phyloP scores from a whole-genome alignment of 2,888 invertebrate species.

The Allolobophora icterica region DNA sequence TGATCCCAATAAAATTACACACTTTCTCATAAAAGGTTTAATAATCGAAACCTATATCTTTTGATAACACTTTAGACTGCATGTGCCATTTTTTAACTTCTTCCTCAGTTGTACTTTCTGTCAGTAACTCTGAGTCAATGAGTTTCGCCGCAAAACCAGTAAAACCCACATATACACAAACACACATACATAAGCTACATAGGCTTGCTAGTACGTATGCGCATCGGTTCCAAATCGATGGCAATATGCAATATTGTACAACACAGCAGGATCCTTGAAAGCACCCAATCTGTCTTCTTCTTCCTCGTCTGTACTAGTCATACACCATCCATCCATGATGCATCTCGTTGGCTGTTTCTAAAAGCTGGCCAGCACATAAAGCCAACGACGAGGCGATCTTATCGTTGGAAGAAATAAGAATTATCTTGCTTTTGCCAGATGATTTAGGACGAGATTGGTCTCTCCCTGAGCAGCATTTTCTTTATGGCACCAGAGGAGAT shows the following conservation, averaged over 20 bases:
- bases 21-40: too few relatives aligned
- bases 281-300: background rate
- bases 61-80: too few relatives aligned
- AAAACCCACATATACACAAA: background rate
- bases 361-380: background rate
- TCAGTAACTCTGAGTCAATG: background rate
- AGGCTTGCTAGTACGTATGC: background rate
- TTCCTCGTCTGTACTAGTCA: background rate
- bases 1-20: too few relatives aligned
- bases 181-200: too few relatives aligned
- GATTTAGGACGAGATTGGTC: conserved; percentile 17
- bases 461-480: background rate
- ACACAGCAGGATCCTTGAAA: background rate
- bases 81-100: too few relatives aligned
- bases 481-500: background rate
- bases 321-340: background rate
- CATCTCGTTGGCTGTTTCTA: background rate
- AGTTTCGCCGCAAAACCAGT: background rate
- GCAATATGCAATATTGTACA: background rate
- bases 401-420: background rate
- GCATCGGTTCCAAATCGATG: background rate
- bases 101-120: background rate
- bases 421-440: conserved; percentile 7
- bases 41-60: too few relatives aligned
- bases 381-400: conserved; percentile 10